phyloP scores from a whole-genome alignment of 2,113 vertebrate species.

The Bubo bubo region DNA sequence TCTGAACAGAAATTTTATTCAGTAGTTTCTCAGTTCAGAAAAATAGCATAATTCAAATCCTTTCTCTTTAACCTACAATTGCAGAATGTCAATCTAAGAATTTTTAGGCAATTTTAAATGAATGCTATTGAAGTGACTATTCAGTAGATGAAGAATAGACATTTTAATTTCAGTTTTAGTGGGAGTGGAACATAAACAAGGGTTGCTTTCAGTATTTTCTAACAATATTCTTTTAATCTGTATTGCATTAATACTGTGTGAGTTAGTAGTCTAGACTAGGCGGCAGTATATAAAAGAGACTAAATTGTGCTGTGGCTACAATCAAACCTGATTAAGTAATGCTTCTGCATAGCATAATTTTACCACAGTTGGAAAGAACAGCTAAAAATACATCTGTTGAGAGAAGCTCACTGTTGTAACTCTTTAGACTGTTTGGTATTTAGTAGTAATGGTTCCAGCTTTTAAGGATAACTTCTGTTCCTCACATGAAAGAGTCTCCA shows the following conservation, averaged over 20 bases:
- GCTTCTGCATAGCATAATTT: conserved; percentile 50
- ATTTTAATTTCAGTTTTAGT: conserved; percentile 66
- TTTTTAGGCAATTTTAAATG: conserved; percentile 34
- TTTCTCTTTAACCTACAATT: conserved; percentile 10
- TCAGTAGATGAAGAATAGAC: conserved; percentile 54
- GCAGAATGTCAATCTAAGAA: conserved; percentile 36
- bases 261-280: conserved; percentile 57
- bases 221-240: conserved; percentile 57
- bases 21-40: neutral
- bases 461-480: neutral
- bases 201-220: conserved; percentile 49
- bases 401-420: neutral
- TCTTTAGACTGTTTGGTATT: neutral
- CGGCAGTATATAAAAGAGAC: conserved; percentile 16
- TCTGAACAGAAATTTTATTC: neutral
- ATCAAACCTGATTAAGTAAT: conserved; percentile 68
- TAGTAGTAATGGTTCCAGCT: neutral
- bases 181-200: conserved; percentile 53
- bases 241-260: conserved; percentile 45
- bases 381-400: conserved; percentile 6
- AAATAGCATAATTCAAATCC: conserved; percentile 2
- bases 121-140: conserved; percentile 38
- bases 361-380: neutral
- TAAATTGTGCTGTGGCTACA: conserved; percentile 59
- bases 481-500: neutral